These are phyloP conservation scores for Proterorhinus semilunaris DNA, from an alignment of 2,113 vertebrate genomes.

Conservation along the genomic window DNA sequence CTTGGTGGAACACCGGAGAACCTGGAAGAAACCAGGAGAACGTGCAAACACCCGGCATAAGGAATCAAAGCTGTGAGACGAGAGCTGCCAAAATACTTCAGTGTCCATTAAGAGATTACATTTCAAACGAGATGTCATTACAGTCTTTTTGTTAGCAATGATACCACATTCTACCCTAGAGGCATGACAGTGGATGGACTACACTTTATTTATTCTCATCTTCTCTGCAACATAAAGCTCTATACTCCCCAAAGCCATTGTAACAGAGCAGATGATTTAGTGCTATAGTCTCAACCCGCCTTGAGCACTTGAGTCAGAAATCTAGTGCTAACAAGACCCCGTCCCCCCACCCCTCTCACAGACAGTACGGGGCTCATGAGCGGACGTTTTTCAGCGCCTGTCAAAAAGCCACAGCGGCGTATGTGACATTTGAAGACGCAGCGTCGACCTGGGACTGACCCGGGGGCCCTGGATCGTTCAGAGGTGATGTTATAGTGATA, in stretches of 20 bases:
- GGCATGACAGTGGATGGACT: not conserved
- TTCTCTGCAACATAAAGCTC: conserved; percentile 8
- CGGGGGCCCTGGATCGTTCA: conserved; percentile 25
- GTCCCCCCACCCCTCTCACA: not conserved
- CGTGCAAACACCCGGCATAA: too few species aligned
- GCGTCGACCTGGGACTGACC: conserved; percentile 27
- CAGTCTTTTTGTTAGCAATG: too few species aligned
- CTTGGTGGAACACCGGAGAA: too few species aligned
- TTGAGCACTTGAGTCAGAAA: conserved; percentile 28
- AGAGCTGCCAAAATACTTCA: too few species aligned
- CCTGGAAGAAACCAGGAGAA: too few species aligned
- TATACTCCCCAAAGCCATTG: not conserved
- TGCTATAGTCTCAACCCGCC: conserved; percentile 24
- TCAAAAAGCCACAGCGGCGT: conserved; percentile 16
- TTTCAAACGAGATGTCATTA: too few species aligned
- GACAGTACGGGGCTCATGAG: conserved; percentile 12
- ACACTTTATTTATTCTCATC: not conserved
- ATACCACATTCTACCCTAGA: not conserved
- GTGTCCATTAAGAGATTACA: too few species aligned
- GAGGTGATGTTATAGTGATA: conserved; percentile 36
- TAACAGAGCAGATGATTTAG: conserved; percentile 30
- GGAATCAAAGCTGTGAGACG: too few species aligned
- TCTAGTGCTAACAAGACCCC: conserved; percentile 8
- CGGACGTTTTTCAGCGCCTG: conserved; percentile 24
- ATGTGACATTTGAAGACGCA: conserved; percentile 32